Percentiles rank a stretch among this genome's conserved stretches.
phyloP scores from a whole-genome alignment of 2,888 invertebrate species.

The Villa cingulata region DNA sequence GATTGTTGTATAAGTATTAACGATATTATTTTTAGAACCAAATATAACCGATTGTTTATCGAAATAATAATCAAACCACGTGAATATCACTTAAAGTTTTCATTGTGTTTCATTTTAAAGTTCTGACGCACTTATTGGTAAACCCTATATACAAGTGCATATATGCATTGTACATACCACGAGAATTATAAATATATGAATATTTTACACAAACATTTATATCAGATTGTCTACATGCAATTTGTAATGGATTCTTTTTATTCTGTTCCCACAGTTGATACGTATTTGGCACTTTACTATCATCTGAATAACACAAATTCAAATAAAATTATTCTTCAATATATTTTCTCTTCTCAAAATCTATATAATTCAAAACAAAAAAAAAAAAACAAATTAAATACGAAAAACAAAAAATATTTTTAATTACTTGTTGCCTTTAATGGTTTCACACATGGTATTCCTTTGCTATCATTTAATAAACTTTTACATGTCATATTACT shows the following conservation, averaged over 20 bases:
- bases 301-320: constrained; percentile 33
- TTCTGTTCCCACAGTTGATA: constrained; percentile 46
- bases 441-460: constrained; percentile 49
- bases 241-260: constrained; percentile 27
- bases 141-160: no score
- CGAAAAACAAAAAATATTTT: neutral
- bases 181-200: constrained; percentile 47
- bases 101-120: no score
- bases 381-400: neutral
- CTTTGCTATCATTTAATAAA: constrained; percentile 39
- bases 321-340: no score
- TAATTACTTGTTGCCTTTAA: constrained; percentile 47
- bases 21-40: neutral
- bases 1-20: no score
- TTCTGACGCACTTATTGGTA: no score
- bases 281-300: constrained; percentile 49
- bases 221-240: constrained; percentile 44
- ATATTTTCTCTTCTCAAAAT: no score
- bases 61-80: no score
- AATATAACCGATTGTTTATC: neutral
- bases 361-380: no score
- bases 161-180: constrained; percentile 35
- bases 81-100: no score
- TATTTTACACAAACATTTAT: constrained; percentile 52
- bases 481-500: constrained; percentile 42